Percentiles rank a stretch among this genome's conserved stretches.
Conservation (phyloP, 1,140 invertebrate genomes). For the Solen grandis region DNA sequence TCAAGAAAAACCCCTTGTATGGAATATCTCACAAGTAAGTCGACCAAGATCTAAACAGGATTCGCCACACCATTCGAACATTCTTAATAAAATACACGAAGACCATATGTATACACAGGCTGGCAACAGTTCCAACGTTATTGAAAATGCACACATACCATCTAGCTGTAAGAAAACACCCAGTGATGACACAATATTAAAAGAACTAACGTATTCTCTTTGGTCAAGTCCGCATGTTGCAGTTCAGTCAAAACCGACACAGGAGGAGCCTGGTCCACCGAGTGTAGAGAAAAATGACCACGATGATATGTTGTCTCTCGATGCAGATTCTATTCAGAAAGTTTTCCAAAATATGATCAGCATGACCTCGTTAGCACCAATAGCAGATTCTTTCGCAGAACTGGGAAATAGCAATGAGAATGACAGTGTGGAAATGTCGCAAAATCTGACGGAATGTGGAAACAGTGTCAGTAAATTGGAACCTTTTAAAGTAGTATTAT, state of each 20-base stretch:
- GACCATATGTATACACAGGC: background rate
- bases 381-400: too few species aligned
- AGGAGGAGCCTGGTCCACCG: background rate
- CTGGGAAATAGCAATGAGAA: too few species aligned
- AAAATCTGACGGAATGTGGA: background rate
- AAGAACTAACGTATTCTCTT: background rate
- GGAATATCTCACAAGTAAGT: too few species aligned
- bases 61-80: background rate
- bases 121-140: background rate
- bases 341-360: slow-evolving; percentile 45
- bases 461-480: background rate
- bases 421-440: background rate
- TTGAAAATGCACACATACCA: background rate
- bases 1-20: too few species aligned
- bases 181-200: background rate
- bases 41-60: too few species aligned
- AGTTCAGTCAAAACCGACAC: background rate
- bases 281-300: background rate
- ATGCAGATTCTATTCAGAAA: slow-evolving; percentile 43
- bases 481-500: background rate
- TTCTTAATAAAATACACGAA: background rate
- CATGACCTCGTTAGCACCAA: slow-evolving; percentile 31
- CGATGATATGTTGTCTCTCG: slow-evolving; percentile 12
- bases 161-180: background rate
- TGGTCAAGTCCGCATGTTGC: background rate